Conservation (phyloP, 2,888 invertebrate genomes). For the Brachynemurus nebulosus region DNA sequence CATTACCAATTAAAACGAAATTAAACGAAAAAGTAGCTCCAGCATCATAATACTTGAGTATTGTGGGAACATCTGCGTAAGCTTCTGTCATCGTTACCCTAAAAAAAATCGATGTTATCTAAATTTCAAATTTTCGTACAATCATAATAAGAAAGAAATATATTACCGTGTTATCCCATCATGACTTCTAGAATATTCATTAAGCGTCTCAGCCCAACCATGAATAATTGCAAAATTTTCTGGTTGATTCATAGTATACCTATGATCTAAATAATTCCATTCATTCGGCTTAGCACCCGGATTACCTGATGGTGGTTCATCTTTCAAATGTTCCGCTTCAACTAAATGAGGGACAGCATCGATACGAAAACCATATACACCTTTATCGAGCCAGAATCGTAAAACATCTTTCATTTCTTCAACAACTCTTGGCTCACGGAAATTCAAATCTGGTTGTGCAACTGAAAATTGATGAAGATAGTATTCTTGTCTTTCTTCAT, state of each 20-base stretch:
- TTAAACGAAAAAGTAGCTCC: conserved; percentile 73
- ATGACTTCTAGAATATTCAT: conserved; percentile 34
- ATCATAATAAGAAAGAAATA: not conserved
- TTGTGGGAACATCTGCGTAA: conserved; percentile 43
- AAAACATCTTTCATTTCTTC: conserved; percentile 54
- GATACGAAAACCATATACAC: conserved; percentile 77
- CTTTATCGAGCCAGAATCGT: conserved; percentile 67
- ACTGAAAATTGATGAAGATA: conserved; percentile 61
- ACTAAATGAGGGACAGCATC: conserved; percentile 50
- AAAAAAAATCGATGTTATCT: conserved; percentile 13
- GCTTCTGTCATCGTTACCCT: conserved; percentile 67
- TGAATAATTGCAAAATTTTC: conserved; percentile 50
- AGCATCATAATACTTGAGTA: conserved; percentile 48
- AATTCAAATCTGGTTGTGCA: conserved; percentile 70
- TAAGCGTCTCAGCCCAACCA: conserved; percentile 46
- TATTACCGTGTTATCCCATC: conserved; percentile 29
- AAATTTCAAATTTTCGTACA: not conserved
- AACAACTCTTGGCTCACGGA: conserved; percentile 50
- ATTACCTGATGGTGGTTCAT: conserved; percentile 30
- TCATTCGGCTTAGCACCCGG: conserved; percentile 11
- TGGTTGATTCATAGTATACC: conserved; percentile 40
- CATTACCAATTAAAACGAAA: conserved; percentile 51
- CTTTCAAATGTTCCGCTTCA: conserved; percentile 28
- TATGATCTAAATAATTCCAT: conserved; percentile 5
- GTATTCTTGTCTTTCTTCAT: conserved; percentile 46